These are phyloP conservation scores for Pristionchus arcanus DNA, from an alignment of 2,888 invertebrate species.

Conservation along the genomic window DNA sequence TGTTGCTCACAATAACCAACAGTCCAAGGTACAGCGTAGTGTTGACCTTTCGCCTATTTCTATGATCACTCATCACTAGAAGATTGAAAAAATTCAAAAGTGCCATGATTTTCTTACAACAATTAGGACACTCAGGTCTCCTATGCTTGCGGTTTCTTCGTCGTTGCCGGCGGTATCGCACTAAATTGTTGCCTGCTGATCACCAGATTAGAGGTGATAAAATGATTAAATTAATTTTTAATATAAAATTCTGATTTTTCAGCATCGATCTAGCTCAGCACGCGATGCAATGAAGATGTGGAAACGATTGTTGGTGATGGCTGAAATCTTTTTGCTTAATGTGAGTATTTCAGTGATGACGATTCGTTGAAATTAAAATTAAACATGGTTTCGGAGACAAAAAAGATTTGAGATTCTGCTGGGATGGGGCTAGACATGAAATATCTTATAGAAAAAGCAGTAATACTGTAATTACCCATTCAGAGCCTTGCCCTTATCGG, in stretches of 20 bases:
- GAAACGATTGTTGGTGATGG: background rate
- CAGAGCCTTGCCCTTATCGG: background rate
- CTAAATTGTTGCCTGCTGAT: background rate
- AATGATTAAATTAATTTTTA: background rate
- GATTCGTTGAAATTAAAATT: no score
- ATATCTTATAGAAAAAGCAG: no score
- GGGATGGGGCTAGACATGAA: no score
- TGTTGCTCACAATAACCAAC: background rate
- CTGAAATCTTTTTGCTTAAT: background rate
- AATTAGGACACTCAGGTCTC: background rate
- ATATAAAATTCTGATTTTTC: background rate
- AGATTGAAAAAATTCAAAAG: no score
- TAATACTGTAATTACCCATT: background rate
- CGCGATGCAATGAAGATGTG: background rate
- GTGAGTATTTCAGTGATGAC: no score
- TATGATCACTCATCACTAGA: no score
- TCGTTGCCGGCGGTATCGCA: background rate
- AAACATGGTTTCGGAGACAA: no score
- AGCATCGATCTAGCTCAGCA: background rate
- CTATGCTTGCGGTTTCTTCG: background rate
- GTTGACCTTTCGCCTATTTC: no score
- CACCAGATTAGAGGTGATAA: background rate
- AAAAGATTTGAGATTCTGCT: background rate
- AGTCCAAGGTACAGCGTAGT: background rate
- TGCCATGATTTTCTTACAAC: no score